Evolutionary conservation across 2,113 vertebrate genomes (phyloP).

Genomic region (Pogona vitticeps): DNA sequence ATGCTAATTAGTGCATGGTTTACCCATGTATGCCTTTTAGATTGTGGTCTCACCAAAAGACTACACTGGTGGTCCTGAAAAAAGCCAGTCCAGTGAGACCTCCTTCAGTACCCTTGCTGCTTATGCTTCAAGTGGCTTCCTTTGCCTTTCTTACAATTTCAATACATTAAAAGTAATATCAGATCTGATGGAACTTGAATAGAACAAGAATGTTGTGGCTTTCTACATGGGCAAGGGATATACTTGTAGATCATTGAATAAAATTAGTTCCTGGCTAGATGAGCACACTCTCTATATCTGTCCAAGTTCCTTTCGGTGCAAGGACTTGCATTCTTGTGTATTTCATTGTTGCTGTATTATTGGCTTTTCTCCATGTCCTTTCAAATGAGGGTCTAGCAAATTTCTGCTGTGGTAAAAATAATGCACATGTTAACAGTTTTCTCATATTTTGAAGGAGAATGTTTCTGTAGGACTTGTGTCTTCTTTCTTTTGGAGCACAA

Average conservation of each 20-base stretch:
- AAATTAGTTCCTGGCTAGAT: neutral
- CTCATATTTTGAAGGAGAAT: neutral
- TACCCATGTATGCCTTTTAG: slow-evolving; percentile 67
- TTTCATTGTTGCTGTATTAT: neutral
- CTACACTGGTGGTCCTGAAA: slow-evolving; percentile 76
- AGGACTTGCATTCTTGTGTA: neutral
- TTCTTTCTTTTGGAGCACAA: slow-evolving; percentile 1
- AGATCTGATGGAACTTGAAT: accelerated
- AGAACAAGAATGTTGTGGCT: neutral
- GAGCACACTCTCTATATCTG: neutral
- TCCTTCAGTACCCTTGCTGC: slow-evolving; percentile 24
- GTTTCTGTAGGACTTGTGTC: slow-evolving; percentile 3
- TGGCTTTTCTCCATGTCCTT: neutral
- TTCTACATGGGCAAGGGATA: neutral
- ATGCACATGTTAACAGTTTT: neutral
- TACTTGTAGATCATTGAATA: neutral
- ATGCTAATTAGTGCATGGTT: slow-evolving; percentile 83
- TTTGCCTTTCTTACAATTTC: neutral
- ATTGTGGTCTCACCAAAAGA: slow-evolving; percentile 62
- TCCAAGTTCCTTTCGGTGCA: neutral
- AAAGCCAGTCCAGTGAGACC: slow-evolving; percentile 38
- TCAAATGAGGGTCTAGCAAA: neutral
- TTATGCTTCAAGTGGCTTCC: slow-evolving; percentile 23
- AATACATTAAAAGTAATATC: neutral
- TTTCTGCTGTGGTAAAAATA: slow-evolving; percentile 3